Conservation (phyloP, 2,888 invertebrate genomes). For the Phyllotreta cruciferae region DNA sequence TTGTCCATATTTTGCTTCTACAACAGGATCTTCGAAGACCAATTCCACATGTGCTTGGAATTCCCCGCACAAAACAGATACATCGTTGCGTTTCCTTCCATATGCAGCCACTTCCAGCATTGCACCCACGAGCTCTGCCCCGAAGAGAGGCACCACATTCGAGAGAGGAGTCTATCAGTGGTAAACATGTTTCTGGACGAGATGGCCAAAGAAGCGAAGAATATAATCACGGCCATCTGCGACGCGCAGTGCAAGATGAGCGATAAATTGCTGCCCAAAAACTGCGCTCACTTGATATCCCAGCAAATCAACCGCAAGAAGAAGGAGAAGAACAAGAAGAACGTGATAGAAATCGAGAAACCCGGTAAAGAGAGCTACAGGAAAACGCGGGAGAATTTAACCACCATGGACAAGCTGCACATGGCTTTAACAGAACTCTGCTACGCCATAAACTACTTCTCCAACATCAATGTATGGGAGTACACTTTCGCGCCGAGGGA, state of each 20-base stretch:
- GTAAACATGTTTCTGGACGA: conserved; percentile 98
- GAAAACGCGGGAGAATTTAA: conserved; percentile 94
- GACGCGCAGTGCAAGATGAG: conserved; percentile 98
- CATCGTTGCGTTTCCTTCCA: conserved; percentile 96
- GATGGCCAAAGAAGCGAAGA: conserved; percentile 98
- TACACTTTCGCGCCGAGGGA: conserved; percentile 98
- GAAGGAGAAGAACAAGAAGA: conserved; percentile 91
- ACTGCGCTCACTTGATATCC: conserved; percentile 90
- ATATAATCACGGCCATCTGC: conserved; percentile 97
- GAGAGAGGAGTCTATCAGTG: conserved; percentile 92
- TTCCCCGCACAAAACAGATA: conserved; percentile 98
- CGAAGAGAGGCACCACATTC: conserved; percentile 96
- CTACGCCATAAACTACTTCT: conserved; percentile 95
- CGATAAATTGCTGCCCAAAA: conserved; percentile 93
- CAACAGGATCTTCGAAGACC: conserved; percentile 95
- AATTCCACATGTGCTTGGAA: conserved; percentile 98
- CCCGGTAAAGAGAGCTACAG: conserved; percentile 97
- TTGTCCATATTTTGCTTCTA: conserved; percentile 98
- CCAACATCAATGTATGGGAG: conserved; percentile 97
- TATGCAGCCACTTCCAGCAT: conserved; percentile 97
- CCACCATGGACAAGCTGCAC: conserved; percentile 98
- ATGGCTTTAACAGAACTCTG: conserved; percentile 98
- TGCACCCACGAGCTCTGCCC: conserved; percentile 98
- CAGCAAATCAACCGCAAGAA: conserved; percentile 89
- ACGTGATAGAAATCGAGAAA: conserved; percentile 82